phyloP scores from a whole-genome alignment of 2,113 vertebrate species.

The Aptenodytes patagonicus region DNA sequence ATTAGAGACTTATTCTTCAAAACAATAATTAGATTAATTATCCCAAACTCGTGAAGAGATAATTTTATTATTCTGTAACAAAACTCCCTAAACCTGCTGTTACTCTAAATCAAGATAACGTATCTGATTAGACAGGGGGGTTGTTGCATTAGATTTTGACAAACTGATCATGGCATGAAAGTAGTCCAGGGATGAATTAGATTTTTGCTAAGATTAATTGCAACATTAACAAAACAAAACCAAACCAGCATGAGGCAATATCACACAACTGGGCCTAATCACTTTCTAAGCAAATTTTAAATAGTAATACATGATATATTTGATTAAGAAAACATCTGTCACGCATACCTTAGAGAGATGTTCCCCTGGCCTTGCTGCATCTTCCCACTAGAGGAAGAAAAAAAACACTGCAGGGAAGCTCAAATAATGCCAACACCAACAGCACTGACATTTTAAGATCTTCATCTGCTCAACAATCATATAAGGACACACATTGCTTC shows the following conservation, averaged over 20 bases:
- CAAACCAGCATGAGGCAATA: slow-evolving; percentile 33
- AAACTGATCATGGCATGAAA: slow-evolving; percentile 34
- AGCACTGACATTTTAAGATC: neutral
- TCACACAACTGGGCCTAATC: slow-evolving; percentile 58
- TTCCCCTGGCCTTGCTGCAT: neutral
- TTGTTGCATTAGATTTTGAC: slow-evolving; percentile 27
- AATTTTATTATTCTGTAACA: slow-evolving; percentile 27
- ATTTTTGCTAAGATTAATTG: slow-evolving; percentile 63
- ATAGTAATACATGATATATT: slow-evolving; percentile 54
- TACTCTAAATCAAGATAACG: slow-evolving; percentile 37
- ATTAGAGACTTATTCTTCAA: neutral
- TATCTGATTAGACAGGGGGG: slow-evolving; percentile 48
- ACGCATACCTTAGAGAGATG: neutral
- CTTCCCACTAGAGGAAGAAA: neutral
- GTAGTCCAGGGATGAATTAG: slow-evolving; percentile 37
- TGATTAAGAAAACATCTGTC: slow-evolving; percentile 66
- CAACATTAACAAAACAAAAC: slow-evolving; percentile 69
- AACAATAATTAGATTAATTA: slow-evolving; percentile 63
- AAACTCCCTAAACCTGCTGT: slow-evolving; percentile 23
- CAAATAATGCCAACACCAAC: neutral
- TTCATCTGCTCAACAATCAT: neutral
- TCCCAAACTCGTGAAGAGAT: neutral
- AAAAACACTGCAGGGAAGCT: neutral
- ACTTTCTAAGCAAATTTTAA: slow-evolving; percentile 63
- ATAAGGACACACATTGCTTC: neutral